A percentile compares a stretch with the other conserved stretches of the same genome.
Conservation (phyloP, 1,140 invertebrate genomes). For the Caerostris darwini region DNA sequence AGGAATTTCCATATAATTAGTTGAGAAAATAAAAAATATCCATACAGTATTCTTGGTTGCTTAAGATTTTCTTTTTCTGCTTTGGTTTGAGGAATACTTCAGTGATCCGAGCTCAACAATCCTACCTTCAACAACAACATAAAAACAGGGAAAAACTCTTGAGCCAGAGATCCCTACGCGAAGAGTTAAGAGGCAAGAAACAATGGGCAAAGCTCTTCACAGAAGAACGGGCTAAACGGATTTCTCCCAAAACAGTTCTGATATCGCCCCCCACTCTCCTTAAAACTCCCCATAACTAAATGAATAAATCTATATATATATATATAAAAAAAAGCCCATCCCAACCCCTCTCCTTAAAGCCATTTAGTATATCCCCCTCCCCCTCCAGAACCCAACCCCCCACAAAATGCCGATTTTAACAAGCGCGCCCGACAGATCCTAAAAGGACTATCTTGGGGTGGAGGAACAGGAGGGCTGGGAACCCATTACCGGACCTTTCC, state of each 20-base stretch:
- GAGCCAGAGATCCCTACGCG: not conserved
- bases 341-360: conserved; percentile 58
- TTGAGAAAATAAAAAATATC: no score
- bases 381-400: not conserved
- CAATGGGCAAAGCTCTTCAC: not conserved
- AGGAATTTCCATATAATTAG: no score
- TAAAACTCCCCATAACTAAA: conserved; percentile 47
- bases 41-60: no score
- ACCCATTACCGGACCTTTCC: conserved; percentile 61
- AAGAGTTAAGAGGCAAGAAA: conserved; percentile 6
- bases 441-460: not conserved
- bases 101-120: not conserved
- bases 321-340: conserved; percentile 56
- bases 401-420: conserved; percentile 68
- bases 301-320: conserved; percentile 64
- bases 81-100: no score
- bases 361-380: conserved; percentile 57
- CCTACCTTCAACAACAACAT: not conserved
- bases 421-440: conserved; percentile 50
- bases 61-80: no score
- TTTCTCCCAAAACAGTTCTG: conserved; percentile 3
- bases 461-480: not conserved
- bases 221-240: not conserved
- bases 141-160: not conserved
- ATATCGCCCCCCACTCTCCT: conserved; percentile 9